Conservation (phyloP, 2,797 vertebrate species). For the Rhynchotus rufescens region DNA sequence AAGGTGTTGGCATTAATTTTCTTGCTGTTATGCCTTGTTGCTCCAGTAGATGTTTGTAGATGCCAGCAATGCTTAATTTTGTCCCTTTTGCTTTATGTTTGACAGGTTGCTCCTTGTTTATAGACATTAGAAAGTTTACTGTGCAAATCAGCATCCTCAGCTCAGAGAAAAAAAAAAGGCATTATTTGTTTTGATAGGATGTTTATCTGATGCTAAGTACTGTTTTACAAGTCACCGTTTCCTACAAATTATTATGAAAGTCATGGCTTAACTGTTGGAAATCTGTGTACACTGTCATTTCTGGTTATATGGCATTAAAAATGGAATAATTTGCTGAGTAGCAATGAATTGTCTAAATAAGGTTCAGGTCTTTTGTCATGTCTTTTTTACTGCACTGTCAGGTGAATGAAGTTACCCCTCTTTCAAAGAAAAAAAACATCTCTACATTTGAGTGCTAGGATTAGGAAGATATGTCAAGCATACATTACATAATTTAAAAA, state of each 20-base stretch:
- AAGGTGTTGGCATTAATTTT: slow-evolving; percentile 31
- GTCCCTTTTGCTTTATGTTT: not conserved
- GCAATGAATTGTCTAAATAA: not conserved
- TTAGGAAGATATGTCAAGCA: not conserved
- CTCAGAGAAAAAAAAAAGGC: not conserved
- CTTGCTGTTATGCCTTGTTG: not conserved
- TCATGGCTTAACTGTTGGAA: not conserved
- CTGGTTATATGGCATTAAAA: not conserved
- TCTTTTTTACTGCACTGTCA: not conserved
- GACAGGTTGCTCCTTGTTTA: not conserved
- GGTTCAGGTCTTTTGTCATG: not conserved
- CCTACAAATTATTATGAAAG: not conserved
- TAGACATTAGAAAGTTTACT: not conserved
- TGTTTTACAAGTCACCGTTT: not conserved
- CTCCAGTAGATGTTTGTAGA: not conserved
- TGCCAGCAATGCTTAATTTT: not conserved
- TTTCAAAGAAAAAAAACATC: not conserved
- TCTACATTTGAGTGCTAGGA: not conserved
- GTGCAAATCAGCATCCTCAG: not conserved
- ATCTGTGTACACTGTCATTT: not conserved
- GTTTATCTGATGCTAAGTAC: not conserved
- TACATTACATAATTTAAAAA: not conserved
- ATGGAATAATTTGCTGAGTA: not conserved
- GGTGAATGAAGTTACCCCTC: not conserved
- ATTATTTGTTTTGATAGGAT: not conserved